Evolutionary conservation across 2,888 invertebrate species (phyloP).

Genomic region (Caenorhabditis virilis): DNA sequence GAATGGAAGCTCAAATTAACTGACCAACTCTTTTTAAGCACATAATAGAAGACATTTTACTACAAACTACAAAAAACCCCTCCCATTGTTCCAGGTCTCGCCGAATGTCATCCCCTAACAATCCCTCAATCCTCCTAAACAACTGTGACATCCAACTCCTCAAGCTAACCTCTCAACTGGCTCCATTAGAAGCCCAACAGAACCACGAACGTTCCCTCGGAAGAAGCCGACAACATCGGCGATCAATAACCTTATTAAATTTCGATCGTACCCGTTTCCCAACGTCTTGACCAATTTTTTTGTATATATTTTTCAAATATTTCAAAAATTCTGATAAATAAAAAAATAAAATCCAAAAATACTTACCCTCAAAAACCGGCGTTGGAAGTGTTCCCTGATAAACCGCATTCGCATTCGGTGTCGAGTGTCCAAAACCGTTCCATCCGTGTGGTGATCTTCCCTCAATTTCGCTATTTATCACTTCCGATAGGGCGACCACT

Average conservation of each 20-base stretch:
- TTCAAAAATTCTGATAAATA: neutral
- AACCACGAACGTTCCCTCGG: constrained; percentile 12
- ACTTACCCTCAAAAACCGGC: constrained; percentile 28
- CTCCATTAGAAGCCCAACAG: constrained; percentile 12
- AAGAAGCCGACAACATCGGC: constrained; percentile 29
- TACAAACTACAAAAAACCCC: too few species aligned
- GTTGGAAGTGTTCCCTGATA: constrained; percentile 23
- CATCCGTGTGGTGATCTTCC: constrained; percentile 18
- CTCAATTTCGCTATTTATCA: constrained; percentile 23
- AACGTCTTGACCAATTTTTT: constrained; percentile 9
- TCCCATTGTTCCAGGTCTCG: constrained; percentile 31
- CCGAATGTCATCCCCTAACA: constrained; percentile 44
- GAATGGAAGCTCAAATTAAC: constrained; percentile 1
- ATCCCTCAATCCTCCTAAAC: constrained; percentile 40
- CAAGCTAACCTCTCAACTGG: constrained; percentile 30
- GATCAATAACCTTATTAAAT: constrained; percentile 39
- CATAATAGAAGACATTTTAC: too few species aligned
- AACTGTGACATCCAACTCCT: constrained; percentile 45
- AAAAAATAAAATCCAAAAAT: neutral
- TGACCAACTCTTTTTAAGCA: constrained; percentile 4
- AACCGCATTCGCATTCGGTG: constrained; percentile 15
- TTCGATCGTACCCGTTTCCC: constrained; percentile 29
- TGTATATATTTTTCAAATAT: neutral
- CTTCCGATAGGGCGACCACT: constrained; percentile 29
- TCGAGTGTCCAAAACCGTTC: constrained; percentile 30